Base-by-base conservation (phyloP, 2,797 vertebrate genomes). In the Harpia harpyja region DNA sequence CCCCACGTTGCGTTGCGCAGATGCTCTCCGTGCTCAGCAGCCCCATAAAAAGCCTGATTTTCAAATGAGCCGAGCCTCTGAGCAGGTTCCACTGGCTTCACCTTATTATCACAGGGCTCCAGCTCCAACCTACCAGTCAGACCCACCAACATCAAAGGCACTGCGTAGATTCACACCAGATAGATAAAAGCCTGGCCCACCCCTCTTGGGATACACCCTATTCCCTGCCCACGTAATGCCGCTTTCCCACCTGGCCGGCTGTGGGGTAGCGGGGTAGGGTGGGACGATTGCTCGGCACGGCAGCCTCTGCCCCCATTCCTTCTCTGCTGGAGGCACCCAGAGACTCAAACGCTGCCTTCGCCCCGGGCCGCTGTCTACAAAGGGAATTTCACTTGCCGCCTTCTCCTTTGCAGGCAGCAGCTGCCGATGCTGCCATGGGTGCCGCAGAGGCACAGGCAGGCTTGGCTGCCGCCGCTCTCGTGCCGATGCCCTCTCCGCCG, bases 81-180 rank as follows among this genome's bases (percentile, higher is more conserved):
- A 96, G 94, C 96, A 97, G 94, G 95, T 97, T 96, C 81, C 93
- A 85, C 94, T 92, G 75, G 75, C 90, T 97, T 95, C 92, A 24
- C 67, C 48, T 95, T 53, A 81, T 88, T 89, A 92, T 87, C 86
- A 53, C 63, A 7, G 48, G 35, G 56, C 49, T 96, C 44, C 57
- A 19, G 19, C 84, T 88, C 64, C 78, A 92, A 28, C 75, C 74
- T 54, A 67, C 68, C 46, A 44, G 67, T 70, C 78, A 94, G 83
- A 94, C 54, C 46, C 59, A 60, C 32, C 33, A 14, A 93, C 95
- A 89, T 95, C 97, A 97, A 97, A 97, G 88, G 60, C 18, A 2
- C 16, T 8, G 19, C 2, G 28, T 18, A 85, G 84, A 85, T 96
- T 80, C 77, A 61, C 78, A 88, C 56, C 86, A 93, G 95, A 94